Conservation (phyloP, 1,140 invertebrate species). For the Colletes gigas region DNA sequence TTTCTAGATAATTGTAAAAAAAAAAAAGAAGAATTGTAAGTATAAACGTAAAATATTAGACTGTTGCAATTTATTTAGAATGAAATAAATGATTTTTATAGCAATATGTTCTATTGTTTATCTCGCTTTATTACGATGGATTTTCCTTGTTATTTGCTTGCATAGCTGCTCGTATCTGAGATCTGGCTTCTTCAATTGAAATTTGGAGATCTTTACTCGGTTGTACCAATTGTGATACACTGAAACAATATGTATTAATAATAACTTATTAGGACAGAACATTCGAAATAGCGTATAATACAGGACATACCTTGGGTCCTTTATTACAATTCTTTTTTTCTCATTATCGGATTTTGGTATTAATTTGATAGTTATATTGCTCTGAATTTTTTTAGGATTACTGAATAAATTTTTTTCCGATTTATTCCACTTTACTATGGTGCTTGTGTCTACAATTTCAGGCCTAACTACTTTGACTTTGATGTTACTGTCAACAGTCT, state of each 20-base stretch:
- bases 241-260: slow-evolving; percentile 58
- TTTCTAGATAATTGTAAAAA: slow-evolving; percentile 6
- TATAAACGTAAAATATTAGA: slow-evolving; percentile 6
- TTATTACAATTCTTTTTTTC: slow-evolving; percentile 73
- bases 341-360: slow-evolving; percentile 47
- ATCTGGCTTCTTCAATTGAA: slow-evolving; percentile 68
- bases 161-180: slow-evolving; percentile 72
- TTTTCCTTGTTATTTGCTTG: slow-evolving; percentile 46
- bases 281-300: not conserved
- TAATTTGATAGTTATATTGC: slow-evolving; percentile 72
- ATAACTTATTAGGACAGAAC: not conserved
- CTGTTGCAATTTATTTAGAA: slow-evolving; percentile 26
- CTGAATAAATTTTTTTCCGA: slow-evolving; percentile 61
- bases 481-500: slow-evolving; percentile 32
- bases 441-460: slow-evolving; percentile 70
- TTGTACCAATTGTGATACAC: slow-evolving; percentile 67
- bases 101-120: not conserved
- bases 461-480: slow-evolving; percentile 69
- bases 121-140: slow-evolving; percentile 21
- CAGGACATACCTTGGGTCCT: slow-evolving; percentile 65
- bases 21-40: slow-evolving; percentile 5
- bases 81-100: slow-evolving; percentile 51
- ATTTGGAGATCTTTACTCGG: slow-evolving; percentile 69
- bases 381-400: slow-evolving; percentile 71
- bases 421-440: slow-evolving; percentile 49